These are phyloP conservation scores for Pammene aurita DNA, from an alignment of 2,888 invertebrate species.

Conservation along the genomic window DNA sequence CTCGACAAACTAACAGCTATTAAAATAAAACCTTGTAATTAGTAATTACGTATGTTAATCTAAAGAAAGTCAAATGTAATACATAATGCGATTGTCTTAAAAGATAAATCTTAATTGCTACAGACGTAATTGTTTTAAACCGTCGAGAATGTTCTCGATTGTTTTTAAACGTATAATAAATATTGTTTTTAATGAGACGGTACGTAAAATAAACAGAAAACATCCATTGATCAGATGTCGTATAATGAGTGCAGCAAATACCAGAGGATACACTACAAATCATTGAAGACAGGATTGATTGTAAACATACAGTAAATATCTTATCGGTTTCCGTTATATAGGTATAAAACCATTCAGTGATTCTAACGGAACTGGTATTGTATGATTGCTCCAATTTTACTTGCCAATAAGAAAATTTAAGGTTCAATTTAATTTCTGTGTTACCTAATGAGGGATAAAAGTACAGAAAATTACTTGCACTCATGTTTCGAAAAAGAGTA, in stretches of 20 bases:
- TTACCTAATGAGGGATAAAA: too few relatives aligned
- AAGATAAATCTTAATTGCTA: constrained; percentile 29
- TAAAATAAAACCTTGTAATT: constrained; percentile 3
- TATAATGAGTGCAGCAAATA: constrained; percentile 22
- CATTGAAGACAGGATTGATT: constrained; percentile 15
- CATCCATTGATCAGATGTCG: constrained; percentile 20
- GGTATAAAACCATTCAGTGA: background rate
- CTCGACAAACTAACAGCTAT: background rate
- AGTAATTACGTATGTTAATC: background rate
- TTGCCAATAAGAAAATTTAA: background rate
- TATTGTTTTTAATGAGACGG: constrained; percentile 18
- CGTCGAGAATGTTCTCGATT: constrained; percentile 9
- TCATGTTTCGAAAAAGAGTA: too few relatives aligned
- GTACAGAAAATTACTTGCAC: too few relatives aligned
- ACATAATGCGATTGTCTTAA: constrained; percentile 13
- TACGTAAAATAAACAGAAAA: constrained; percentile 24
- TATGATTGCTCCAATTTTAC: background rate
- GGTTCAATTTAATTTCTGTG: background rate
- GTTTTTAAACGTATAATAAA: constrained; percentile 19
- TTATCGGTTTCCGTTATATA: constrained; percentile 18
- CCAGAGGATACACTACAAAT: constrained; percentile 12
- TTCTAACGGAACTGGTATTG: background rate
- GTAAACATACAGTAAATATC: constrained; percentile 16
- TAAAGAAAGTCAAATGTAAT: constrained; percentile 28
- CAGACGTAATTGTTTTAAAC: constrained; percentile 13